These are phyloP conservation scores for Passerina amoena DNA, from an alignment of 2,113 vertebrate genomes.

Conservation along the genomic window DNA sequence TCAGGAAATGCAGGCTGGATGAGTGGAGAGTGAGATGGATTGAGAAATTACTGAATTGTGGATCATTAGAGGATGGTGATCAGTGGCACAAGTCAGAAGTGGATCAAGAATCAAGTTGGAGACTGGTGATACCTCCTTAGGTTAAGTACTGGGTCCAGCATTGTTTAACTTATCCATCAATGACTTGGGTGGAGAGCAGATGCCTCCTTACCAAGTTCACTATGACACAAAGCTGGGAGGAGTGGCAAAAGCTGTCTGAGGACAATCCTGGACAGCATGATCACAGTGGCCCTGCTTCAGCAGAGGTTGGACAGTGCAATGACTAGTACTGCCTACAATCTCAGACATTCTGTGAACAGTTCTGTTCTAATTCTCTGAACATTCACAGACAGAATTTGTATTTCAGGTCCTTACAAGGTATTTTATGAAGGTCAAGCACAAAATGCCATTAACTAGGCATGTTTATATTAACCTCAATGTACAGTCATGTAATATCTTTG, in stretches of 20 bases:
- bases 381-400: neutral
- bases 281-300: neutral
- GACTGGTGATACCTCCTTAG: neutral
- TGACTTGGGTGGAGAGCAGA: neutral
- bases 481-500: neutral
- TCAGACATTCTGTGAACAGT: rapidly evolving
- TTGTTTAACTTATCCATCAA: neutral
- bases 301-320: rapidly evolving
- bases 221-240: neutral
- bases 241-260: neutral
- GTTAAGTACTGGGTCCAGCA: neutral
- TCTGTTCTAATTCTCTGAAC: neutral
- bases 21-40: neutral
- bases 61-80: neutral
- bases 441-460: neutral
- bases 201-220: neutral
- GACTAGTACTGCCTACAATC: neutral
- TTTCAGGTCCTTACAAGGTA: neutral
- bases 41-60: neutral
- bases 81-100: neutral
- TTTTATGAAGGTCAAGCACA: neutral
- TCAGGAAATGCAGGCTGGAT: neutral
- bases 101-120: neutral
- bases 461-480: neutral
- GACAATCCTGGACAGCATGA: neutral